A percentile compares a stretch with the other conserved stretches of the same genome.
These are phyloP conservation scores for Prorops nasuta DNA, from an alignment of 1,140 invertebrate genomes.

Conservation along the genomic window DNA sequence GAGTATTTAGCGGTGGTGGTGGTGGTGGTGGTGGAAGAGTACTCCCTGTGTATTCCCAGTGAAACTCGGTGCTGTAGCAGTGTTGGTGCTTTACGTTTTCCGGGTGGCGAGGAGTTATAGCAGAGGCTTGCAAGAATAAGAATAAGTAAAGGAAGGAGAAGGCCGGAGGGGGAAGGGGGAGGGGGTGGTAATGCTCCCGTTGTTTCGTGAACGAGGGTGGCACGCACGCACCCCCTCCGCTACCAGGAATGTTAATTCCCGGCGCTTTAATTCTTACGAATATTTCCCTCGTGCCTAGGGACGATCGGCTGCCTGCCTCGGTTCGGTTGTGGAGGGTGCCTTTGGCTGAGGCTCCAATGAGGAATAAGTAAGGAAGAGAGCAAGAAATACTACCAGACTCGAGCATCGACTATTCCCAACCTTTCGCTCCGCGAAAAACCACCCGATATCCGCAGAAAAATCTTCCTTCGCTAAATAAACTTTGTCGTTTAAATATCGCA, in stretches of 20 bases:
- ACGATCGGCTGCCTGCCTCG: constrained; percentile 16
- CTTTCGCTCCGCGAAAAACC: too few species aligned
- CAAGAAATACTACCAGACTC: neutral
- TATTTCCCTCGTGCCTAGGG: constrained; percentile 48
- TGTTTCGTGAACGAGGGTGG: constrained; percentile 49
- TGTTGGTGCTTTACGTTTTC: neutral
- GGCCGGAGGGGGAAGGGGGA: neutral
- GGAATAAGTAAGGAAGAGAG: neutral
- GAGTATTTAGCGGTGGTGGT: constrained; percentile 9
- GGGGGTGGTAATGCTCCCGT: constrained; percentile 48
- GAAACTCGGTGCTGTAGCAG: too few species aligned
- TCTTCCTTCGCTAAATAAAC: too few species aligned
- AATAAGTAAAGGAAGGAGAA: constrained; percentile 7
- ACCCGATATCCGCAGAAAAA: too few species aligned
- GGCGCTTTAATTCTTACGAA: constrained; percentile 58
- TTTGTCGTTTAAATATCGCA: too few species aligned
- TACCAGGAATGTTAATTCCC: constrained; percentile 56
- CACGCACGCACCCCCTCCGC: constrained; percentile 42
- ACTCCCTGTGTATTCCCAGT: too few species aligned
- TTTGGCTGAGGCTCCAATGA: neutral
- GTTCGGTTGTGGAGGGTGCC: neutral
- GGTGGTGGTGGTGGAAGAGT: neutral
- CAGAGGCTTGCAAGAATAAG: constrained; percentile 1
- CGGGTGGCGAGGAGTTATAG: constrained; percentile 3
- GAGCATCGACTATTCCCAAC: neutral